Percentiles rank a stretch among this genome's conserved stretches.
Conservation (phyloP, 2,888 invertebrate genomes). For the Hirudinaria manillensis region DNA sequence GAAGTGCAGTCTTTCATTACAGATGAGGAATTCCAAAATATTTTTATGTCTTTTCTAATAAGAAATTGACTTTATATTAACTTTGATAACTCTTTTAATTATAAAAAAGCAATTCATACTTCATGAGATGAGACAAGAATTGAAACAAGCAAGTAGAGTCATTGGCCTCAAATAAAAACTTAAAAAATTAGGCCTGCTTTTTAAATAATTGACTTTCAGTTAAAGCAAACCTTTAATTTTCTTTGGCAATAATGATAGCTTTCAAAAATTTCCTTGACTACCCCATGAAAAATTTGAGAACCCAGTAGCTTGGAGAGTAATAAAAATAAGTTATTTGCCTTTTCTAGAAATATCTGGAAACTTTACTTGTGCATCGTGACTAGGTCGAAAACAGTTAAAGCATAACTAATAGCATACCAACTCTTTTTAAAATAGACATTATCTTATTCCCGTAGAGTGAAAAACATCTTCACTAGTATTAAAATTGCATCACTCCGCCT, state of each 20-base stretch:
- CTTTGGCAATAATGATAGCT: neutral
- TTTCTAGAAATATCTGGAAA: too few species aligned
- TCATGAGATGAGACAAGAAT: conserved; percentile 4
- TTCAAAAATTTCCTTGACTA: neutral
- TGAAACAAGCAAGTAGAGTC: neutral
- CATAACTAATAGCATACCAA: too few species aligned
- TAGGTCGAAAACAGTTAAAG: too few species aligned
- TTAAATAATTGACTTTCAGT: neutral
- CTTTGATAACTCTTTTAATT: neutral
- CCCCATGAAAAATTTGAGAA: conserved; percentile 8
- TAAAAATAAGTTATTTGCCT: neutral
- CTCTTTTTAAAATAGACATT: neutral
- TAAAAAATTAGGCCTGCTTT: neutral
- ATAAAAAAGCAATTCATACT: neutral
- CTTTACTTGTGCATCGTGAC: too few species aligned
- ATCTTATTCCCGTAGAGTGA: neutral
- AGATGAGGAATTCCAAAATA: conserved; percentile 9
- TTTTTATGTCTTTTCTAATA: conserved; percentile 6
- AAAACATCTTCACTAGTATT: too few species aligned
- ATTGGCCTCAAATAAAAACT: neutral
- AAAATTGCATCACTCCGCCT: too few species aligned
- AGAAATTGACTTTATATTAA: neutral
- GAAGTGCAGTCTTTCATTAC: conserved; percentile 11
- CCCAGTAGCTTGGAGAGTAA: neutral
- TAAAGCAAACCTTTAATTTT: neutral